Conservation (phyloP, 2,113 vertebrate species). For the Oryzias woworae region DNA sequence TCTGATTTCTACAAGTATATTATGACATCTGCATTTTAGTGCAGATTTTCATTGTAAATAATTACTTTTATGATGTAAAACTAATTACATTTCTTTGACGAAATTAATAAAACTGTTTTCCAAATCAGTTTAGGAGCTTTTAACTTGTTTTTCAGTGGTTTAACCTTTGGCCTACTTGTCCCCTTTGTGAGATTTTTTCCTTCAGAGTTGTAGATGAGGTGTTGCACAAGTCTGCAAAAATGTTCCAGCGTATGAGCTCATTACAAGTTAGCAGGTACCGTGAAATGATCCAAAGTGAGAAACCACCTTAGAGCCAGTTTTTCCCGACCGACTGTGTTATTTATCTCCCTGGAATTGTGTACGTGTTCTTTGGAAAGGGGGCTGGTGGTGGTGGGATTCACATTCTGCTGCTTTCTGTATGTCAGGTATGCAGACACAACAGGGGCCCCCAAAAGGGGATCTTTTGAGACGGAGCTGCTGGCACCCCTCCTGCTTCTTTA, state of each 20-base stretch:
- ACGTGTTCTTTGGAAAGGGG: conserved; percentile 15
- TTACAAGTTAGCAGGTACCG: conserved; percentile 6
- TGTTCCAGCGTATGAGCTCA: neutral
- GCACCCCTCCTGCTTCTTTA: conserved; percentile 21
- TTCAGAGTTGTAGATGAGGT: conserved; percentile 7
- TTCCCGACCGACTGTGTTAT: neutral
- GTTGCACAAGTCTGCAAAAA: conserved; percentile 25
- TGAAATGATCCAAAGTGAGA: neutral
- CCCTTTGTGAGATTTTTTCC: conserved; percentile 14
- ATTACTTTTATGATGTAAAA: too few relatives aligned
- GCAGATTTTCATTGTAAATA: too few relatives aligned
- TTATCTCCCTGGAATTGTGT: neutral
- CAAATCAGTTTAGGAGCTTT: neutral
- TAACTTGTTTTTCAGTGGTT: conserved; percentile 12
- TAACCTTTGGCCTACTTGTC: conserved; percentile 37
- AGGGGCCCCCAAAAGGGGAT: conserved; percentile 59
- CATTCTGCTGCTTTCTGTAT: conserved; percentile 53
- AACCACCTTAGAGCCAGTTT: neutral
- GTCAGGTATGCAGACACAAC: conserved; percentile 62
- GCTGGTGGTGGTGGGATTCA: conserved; percentile 36
- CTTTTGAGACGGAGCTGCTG: conserved; percentile 47
- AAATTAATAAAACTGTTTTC: too few relatives aligned
- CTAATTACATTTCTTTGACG: too few relatives aligned
- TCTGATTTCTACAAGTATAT: too few relatives aligned
- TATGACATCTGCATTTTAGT: too few relatives aligned